These are phyloP conservation scores for Myodes glareolus DNA, from an alignment of 2,113 vertebrate genomes.

Conservation along the genomic window DNA sequence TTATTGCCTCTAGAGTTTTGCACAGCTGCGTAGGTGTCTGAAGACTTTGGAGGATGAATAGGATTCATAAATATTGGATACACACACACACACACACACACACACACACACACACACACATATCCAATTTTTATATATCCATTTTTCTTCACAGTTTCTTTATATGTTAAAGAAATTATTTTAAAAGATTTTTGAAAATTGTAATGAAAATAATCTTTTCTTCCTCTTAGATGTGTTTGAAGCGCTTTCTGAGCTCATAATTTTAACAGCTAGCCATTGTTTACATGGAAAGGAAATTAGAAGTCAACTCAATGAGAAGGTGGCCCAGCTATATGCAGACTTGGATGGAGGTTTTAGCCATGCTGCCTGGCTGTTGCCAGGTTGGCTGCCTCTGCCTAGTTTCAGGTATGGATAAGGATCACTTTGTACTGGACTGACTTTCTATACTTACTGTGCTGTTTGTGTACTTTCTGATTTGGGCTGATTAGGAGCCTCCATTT, in stretches of 20 bases:
- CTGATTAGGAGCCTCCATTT: background rate
- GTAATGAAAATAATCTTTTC: conserved; percentile 42
- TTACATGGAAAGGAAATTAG: conserved; percentile 97
- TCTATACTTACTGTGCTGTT: background rate
- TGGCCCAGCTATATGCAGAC: conserved; percentile 96
- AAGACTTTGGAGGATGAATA: background rate
- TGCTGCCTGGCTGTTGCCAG: conserved; percentile 95
- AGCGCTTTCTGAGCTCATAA: conserved; percentile 96
- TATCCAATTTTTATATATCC: background rate
- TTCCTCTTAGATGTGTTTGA: conserved; percentile 92
- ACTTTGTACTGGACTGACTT: background rate
- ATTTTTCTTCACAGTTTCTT: background rate
- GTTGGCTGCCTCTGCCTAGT: conserved; percentile 97
- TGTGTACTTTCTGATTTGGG: conserved; percentile 30
- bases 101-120: no score
- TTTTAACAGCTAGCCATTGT: conserved; percentile 97
- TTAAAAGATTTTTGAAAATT: background rate
- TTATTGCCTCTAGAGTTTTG: background rate
- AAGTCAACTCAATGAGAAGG: conserved; percentile 90
- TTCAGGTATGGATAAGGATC: conserved; percentile 90
- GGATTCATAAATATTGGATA: background rate
- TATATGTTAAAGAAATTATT: conserved; percentile 39
- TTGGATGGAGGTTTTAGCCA: conserved; percentile 97
- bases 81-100: no score
- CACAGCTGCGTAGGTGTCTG: background rate